These are phyloP conservation scores for Leuctra nigra DNA, from an alignment of 2,888 invertebrate genomes.

Conservation along the genomic window DNA sequence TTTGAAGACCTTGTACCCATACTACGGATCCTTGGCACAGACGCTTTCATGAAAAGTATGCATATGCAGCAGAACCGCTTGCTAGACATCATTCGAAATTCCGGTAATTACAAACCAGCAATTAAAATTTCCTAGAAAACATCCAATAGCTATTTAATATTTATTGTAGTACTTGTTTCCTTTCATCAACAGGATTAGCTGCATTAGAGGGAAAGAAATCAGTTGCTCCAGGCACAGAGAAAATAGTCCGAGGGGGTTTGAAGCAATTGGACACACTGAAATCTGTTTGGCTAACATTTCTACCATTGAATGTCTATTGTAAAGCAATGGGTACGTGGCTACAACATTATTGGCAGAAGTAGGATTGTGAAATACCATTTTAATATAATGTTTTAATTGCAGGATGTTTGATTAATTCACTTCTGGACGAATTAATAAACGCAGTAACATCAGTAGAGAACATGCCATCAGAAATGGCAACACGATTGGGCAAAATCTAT, in stretches of 20 bases:
- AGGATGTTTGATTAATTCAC: conserved; percentile 59
- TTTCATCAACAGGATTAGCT: conserved; percentile 43
- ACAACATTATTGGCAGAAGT: no score
- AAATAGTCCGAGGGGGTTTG: conserved; percentile 71
- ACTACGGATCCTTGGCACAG: conserved; percentile 60
- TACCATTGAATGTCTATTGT: conserved; percentile 70
- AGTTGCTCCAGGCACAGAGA: conserved; percentile 52
- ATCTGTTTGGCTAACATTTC: conserved; percentile 82
- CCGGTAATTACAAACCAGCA: no score
- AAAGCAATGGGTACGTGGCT: conserved; percentile 51
- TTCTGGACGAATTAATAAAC: conserved; percentile 59
- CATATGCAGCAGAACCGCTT: conserved; percentile 69
- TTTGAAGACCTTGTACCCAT: conserved; percentile 62
- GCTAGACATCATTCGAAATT: conserved; percentile 64
- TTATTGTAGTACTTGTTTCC: no score
- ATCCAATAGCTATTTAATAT: no score
- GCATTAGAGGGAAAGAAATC: conserved; percentile 37
- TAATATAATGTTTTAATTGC: conserved; percentile 36
- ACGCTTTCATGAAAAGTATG: conserved; percentile 65
- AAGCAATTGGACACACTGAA: conserved; percentile 76
- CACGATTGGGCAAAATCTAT: conserved; percentile 71
- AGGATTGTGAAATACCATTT: no score
- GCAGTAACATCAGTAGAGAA: conserved; percentile 70
- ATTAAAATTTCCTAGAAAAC: no score
- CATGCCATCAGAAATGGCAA: conserved; percentile 76